Evolutionary conservation across 2,888 invertebrate genomes (phyloP), one percentile per base, ranked within the genome.

Genomic region (Nyleta sp.): DNA sequence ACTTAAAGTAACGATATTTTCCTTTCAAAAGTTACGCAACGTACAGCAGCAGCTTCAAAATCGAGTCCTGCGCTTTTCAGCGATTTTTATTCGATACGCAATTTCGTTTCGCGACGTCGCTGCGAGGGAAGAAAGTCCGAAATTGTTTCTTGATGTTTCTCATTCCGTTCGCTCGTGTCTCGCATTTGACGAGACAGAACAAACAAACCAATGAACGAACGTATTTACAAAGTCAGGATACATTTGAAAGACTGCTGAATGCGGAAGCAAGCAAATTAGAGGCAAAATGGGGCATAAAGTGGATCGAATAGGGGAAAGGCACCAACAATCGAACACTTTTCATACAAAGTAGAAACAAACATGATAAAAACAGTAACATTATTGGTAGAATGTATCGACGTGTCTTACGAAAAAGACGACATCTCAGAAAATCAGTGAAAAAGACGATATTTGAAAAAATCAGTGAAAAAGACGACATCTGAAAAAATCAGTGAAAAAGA

Each of bases 121-220:
- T 52, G 33, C 13, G 15, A 35, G 20, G 35, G 35, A 52, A 52
- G 20, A 52, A 50, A 52, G 50, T 52, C 17, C 7, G 31, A 50
- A 50, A 28, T 28, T n/a, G 13, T 35, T 35, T 52, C 20, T 20
- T 10, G n/a, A 20, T 52, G 52, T 52, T 20, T 2, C 35, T 18
- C 20, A 35, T 50, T 15, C 13, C 42, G 2, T 42, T 17, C 42
- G 17, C 15, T 42, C 35, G n/a, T 4, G 11, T 35, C n/a, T 35
- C 11, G 7, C n/a, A 17, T 42, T 42, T 42, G 15, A 17, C 42
- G 6, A 17, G 15, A 48, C 2, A 1, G 5, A 33, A n/a, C 38
- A 40, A 40, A 38, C 15, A 50, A 15, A 50, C 8, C 28, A 17
- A 22, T 1, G 13, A 8, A 31, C 7, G n/a, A 50, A 28, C 28